Evolutionary conservation across 64 coral and sea anemone species (phyloP).

Genomic region (Actinia tenebrosa): DNA sequence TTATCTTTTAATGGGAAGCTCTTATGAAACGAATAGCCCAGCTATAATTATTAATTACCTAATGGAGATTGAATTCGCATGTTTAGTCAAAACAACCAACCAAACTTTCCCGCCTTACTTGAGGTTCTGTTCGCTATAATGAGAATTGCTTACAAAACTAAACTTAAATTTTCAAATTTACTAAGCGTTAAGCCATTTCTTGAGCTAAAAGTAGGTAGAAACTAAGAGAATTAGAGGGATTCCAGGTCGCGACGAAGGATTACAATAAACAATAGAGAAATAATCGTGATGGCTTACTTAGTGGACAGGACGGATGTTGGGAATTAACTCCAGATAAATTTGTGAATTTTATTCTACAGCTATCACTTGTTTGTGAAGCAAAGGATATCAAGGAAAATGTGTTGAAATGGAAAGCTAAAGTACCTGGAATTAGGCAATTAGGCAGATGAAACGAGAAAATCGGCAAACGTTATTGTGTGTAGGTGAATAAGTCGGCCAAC

Average conservation of each 20-base stretch:
- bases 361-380: neutral
- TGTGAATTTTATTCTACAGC: neutral
- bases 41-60: neutral
- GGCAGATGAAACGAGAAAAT: neutral
- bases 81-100: neutral
- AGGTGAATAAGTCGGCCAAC: neutral
- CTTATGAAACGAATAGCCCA: neutral
- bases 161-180: neutral
- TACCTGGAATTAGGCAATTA: neutral
- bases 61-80: slow-evolving; percentile 6
- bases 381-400: neutral
- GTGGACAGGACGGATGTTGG: neutral
- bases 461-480: neutral
- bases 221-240: neutral
- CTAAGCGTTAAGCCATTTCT: neutral
- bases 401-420: neutral
- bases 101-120: neutral
- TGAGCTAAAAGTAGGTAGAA: slow-evolving; percentile 2
- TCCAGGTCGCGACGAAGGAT: slow-evolving; percentile 1
- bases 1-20: neutral
- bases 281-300: neutral
- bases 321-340: neutral
- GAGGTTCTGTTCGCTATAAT: neutral
- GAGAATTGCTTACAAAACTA: neutral
- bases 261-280: neutral